Evolutionary conservation across 2,797 vertebrate species (phyloP).

Genomic region (Chanos chanos): DNA sequence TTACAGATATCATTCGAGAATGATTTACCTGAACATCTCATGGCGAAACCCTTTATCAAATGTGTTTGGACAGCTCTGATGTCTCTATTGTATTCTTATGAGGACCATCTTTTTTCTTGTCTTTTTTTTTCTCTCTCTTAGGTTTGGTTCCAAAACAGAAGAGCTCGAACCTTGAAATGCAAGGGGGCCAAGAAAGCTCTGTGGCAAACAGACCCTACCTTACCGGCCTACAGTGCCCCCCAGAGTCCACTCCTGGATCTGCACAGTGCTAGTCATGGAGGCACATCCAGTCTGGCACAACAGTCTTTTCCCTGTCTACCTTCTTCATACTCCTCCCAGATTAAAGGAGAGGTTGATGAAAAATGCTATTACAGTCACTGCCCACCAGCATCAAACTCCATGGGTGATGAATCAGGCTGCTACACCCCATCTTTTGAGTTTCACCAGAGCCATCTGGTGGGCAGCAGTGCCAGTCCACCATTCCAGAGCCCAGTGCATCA

Average conservation of each 20-base stretch:
- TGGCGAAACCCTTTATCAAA: constrained; percentile 14
- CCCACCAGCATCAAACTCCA: constrained; percentile 40
- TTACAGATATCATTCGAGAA: constrained; percentile 42
- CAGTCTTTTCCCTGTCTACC: constrained; percentile 40
- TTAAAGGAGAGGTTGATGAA: constrained; percentile 60
- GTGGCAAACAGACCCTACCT: constrained; percentile 51
- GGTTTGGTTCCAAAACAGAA: constrained; percentile 78
- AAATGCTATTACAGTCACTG: constrained; percentile 48
- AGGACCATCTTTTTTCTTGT: constrained; percentile 3
- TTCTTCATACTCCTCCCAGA: constrained; percentile 44
- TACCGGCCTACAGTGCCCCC: background rate
- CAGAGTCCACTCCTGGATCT: constrained; percentile 32
- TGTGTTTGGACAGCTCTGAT: constrained; percentile 5
- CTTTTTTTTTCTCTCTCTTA: constrained; percentile 38
- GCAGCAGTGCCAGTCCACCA: constrained; percentile 25
- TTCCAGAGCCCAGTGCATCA: constrained; percentile 33
- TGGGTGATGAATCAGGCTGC: constrained; percentile 38
- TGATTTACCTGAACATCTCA: constrained; percentile 56
- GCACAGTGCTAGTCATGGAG: constrained; percentile 18
- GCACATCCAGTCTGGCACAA: background rate
- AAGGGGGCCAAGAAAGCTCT: constrained; percentile 61
- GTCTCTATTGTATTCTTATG: constrained; percentile 26
- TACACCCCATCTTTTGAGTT: constrained; percentile 44
- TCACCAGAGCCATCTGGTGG: constrained; percentile 37
- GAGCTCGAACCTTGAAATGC: constrained; percentile 73